Conservation (phyloP, 37 sponge, comb jelly and placozoan genomes). For the Axinella damicornis region DNA sequence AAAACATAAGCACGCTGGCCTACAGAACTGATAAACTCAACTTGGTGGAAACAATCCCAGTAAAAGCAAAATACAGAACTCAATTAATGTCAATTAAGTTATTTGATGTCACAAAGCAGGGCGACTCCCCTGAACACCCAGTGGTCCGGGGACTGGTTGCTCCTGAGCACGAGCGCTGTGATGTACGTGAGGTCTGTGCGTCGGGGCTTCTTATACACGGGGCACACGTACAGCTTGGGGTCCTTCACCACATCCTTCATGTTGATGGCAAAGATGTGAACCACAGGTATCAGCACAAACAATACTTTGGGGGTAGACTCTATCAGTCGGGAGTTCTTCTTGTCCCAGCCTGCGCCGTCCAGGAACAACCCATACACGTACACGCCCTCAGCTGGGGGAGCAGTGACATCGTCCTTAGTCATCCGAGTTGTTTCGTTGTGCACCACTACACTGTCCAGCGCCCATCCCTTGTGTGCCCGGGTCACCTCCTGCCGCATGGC, state of each 20-base stretch:
- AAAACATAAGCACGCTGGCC: too few species aligned
- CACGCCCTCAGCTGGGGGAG: conserved; percentile 94
- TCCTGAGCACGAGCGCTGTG: conserved; percentile 83
- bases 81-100: conserved; percentile 88
- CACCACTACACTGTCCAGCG: conserved; percentile 96
- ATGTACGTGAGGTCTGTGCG: conserved; percentile 97
- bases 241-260: conserved; percentile 57
- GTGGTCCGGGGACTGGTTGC: conserved; percentile 87
- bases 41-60: too few species aligned
- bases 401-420: conserved; percentile 91
- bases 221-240: conserved; percentile 94
- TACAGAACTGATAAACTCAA: too few species aligned
- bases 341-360: conserved; percentile 99
- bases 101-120: conserved; percentile 97
- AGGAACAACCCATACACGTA: conserved; percentile 96
- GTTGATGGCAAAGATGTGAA: conserved; percentile 94
- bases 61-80: too few species aligned
- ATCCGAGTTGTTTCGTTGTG: conserved; percentile 93
- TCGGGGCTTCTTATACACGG: conserved; percentile 98
- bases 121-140: conserved; percentile 98
- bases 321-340: conserved; percentile 67
- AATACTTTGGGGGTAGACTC: conserved; percentile 96
- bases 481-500: conserved; percentile 99
- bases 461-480: conserved; percentile 99
- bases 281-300: conserved; percentile 87